These are phyloP conservation scores for Limosa lapponica DNA, from an alignment of 2,797 vertebrate genomes.

Conservation along the genomic window DNA sequence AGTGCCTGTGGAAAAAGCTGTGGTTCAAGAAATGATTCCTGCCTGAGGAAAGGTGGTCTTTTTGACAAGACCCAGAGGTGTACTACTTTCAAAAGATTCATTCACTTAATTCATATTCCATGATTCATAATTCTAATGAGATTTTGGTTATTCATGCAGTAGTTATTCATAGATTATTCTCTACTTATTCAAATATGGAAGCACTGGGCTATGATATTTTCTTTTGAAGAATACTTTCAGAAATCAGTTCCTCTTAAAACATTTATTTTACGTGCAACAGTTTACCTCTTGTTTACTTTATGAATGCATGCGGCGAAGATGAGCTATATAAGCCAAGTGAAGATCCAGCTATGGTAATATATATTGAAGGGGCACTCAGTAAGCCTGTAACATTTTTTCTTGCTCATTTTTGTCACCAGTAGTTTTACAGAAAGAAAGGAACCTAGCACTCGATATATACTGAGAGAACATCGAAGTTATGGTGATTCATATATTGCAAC, in stretches of 20 bases:
- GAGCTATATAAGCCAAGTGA: background rate
- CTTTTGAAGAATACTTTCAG: constrained; percentile 32
- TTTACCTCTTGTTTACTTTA: background rate
- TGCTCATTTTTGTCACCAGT: background rate
- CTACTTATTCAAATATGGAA: constrained; percentile 6
- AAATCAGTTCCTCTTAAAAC: background rate
- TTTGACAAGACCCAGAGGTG: background rate
- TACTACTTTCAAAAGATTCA: background rate
- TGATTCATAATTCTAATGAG: constrained; percentile 38
- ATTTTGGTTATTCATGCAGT: constrained; percentile 37
- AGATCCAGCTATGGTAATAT: background rate
- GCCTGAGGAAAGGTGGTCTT: background rate
- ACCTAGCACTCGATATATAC: background rate
- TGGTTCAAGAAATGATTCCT: background rate
- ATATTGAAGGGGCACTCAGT: background rate
- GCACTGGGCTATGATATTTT: background rate
- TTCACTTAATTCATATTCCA: constrained; percentile 34
- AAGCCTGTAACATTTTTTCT: background rate
- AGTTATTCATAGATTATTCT: constrained; percentile 48
- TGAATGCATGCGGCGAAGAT: background rate
- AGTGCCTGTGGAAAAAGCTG: background rate
- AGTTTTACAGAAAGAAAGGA: background rate
- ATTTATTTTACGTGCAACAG: background rate
- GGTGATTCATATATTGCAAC: constrained; percentile 48
- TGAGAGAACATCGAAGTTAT: background rate